A percentile compares a stretch with the other conserved stretches of the same genome.
phyloP scores from a whole-genome alignment of 2,888 invertebrate genomes.

The Brenthis daphne region DNA sequence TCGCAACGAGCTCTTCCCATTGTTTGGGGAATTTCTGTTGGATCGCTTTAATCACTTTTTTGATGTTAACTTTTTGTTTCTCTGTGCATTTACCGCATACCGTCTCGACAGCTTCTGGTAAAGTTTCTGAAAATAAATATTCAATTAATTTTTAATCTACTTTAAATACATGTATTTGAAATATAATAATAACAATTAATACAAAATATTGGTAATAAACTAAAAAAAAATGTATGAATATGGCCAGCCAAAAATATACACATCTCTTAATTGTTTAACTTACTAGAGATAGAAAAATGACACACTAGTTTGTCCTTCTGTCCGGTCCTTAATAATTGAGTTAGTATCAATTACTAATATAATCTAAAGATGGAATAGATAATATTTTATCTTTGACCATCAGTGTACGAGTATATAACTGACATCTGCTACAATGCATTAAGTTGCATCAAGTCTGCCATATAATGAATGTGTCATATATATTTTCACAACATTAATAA shows the following conservation, averaged over 20 bases:
- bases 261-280: too few relatives aligned
- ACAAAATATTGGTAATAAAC: not conserved
- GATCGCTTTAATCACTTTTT: slow-evolving; percentile 85
- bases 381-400: too few relatives aligned
- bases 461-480: slow-evolving; percentile 5
- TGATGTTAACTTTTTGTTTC: slow-evolving; percentile 83
- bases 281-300: too few relatives aligned
- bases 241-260: too few relatives aligned
- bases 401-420: too few relatives aligned
- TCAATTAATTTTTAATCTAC: not conserved
- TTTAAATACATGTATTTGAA: too few relatives aligned
- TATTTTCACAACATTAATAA: slow-evolving; percentile 2
- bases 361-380: too few relatives aligned
- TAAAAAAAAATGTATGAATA: not conserved
- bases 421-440: too few relatives aligned
- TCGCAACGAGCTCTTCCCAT: slow-evolving; percentile 86
- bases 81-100: slow-evolving; percentile 86
- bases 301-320: too few relatives aligned
- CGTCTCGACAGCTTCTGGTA: slow-evolving; percentile 86
- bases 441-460: not conserved
- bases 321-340: too few relatives aligned
- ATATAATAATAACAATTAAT: not conserved
- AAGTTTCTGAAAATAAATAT: slow-evolving; percentile 77
- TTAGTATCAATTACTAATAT: too few relatives aligned
- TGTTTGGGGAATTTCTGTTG: slow-evolving; percentile 85